Base-by-base conservation (phyloP, 2,113 vertebrate species). In the Thryonomys swinderianus region DNA sequence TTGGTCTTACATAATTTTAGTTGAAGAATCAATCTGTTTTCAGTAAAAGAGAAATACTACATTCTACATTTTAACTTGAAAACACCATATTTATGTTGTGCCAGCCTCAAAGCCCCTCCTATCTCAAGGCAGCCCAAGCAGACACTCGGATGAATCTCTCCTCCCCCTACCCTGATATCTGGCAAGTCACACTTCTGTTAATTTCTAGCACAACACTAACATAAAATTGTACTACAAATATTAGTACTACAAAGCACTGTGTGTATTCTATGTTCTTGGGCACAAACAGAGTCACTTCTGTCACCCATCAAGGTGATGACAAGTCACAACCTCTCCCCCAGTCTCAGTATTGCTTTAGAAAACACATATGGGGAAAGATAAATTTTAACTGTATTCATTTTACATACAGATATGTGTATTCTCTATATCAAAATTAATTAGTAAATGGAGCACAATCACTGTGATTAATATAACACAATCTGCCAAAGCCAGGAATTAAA, bases 131-230 rank as follows among this genome's bases (percentile, higher is more conserved):
- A 62, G 20, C 20, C 89, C 92, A 69, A 87, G 53, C 8, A 90
- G 59, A 90, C 37, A 88, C 48, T 62, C 0, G 23, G 20, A 85
- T 79, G 34, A 92, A 57, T 90, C 81, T 82, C 57, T 88, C n/a
- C 18, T 25, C 48, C 34, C 34, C 37, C 25, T 81, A 3, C 32
- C 48, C 76, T 87, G 40, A 67, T 88, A 34, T 78, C 62, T 93
- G 48, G 67, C 61, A 61, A 93, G 59, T 82, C 48, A 85, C 80
- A 62, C 67, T 95, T 83, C 71, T 79, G 37, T 95, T 59, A 74
- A 37, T 93, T 92, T 95, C 64, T 80, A 91, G 57, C 67, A 40
- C 51, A n/a, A 95, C 11, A 55, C 66, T 85, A 81, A 94, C 42
- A 93, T 61, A n/a, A 95, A 95, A 88, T 6, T 89, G 48, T 32